phyloP scores from a whole-genome alignment of 2,888 invertebrate species.

The Acleris holmiana region DNA sequence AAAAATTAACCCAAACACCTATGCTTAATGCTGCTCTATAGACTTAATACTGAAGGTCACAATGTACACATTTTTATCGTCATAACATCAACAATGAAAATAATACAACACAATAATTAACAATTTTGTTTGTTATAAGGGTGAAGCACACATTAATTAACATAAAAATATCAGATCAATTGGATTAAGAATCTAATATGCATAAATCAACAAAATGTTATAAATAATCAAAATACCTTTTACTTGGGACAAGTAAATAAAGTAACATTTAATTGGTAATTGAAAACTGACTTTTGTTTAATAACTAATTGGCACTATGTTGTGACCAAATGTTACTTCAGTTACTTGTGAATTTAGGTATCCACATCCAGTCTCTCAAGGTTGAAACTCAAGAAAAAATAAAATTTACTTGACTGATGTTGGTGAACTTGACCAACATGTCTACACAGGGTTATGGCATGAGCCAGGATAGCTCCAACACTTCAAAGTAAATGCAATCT shows the following conservation, averaged over 20 bases:
- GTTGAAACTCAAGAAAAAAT: too few species aligned
- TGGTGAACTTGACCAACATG: too few species aligned
- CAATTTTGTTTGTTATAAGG: slow-evolving; percentile 30
- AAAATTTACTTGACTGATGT: too few species aligned
- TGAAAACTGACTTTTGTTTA: too few species aligned
- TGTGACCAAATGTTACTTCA: too few species aligned
- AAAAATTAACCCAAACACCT: too few species aligned
- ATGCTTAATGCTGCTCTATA: too few species aligned
- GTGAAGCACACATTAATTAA: slow-evolving; percentile 11
- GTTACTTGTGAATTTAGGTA: too few species aligned
- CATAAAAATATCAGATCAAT: slow-evolving; percentile 20
- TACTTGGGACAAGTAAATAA: neutral
- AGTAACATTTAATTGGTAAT: too few species aligned
- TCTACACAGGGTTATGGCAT: too few species aligned
- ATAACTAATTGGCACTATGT: too few species aligned
- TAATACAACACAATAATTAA: slow-evolving; percentile 34
- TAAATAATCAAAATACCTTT: neutral
- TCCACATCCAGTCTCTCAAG: too few species aligned
- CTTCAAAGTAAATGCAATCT: slow-evolving; percentile 15
- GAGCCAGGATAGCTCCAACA: neutral
- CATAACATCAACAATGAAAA: slow-evolving; percentile 34
- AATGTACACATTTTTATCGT: slow-evolving; percentile 13
- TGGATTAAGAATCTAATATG: slow-evolving; percentile 14
- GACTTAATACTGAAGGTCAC: slow-evolving; percentile 4
- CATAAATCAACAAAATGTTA: slow-evolving; percentile 22